Base-by-base conservation (phyloP, 2,888 invertebrate species). In the Drosophila formosana region DNA sequence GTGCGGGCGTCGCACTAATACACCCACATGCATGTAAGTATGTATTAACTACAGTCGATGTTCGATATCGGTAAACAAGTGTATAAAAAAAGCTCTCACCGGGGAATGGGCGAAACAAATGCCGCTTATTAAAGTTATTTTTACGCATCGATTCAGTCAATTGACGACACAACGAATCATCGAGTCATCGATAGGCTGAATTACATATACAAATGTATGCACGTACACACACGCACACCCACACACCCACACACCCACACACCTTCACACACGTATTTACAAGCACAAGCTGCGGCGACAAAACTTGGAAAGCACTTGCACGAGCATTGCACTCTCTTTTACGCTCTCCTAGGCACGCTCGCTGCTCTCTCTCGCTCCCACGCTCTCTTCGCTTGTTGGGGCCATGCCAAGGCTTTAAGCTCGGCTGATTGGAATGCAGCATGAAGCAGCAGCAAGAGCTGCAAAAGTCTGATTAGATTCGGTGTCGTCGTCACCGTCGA, bases 61-160 rank as follows among this genome's bases (percentile, higher is more conserved):
- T 50, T 60, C 65, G 58, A 65, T 65, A 65, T 65, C 51, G 37
- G 3, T 43, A 43, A 62, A 37, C 52, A 53, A 62, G 53, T 62
- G 52, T 32, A 41, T 41, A 41, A 41, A 41, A 41, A 41, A 41
- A 41, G 39, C 39, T 41, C 39, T 41, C 39, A 41, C 13, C n/a
- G 32, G n/a, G 45, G 8, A 53, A 45, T 41, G 32, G 76, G 65
- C 61, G 62, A 57, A 60, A 68, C 53, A 66, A 78, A 60, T 46
- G 45, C 45, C 49, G 78, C 75, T 75, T 75, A 78, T 85, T 75
- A 75, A 69, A 88, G 83, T 73, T 89, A 89, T 83, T 83, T 83
- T 88, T 83, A 83, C 86, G 72, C 86, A 73, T 72, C 76, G 89
- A 88, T 89, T 88, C 88, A 69, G 79, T 57, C 70, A 89, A 82